phyloP scores from a whole-genome alignment of 2,888 invertebrate species.

The Limenitis camilla region DNA sequence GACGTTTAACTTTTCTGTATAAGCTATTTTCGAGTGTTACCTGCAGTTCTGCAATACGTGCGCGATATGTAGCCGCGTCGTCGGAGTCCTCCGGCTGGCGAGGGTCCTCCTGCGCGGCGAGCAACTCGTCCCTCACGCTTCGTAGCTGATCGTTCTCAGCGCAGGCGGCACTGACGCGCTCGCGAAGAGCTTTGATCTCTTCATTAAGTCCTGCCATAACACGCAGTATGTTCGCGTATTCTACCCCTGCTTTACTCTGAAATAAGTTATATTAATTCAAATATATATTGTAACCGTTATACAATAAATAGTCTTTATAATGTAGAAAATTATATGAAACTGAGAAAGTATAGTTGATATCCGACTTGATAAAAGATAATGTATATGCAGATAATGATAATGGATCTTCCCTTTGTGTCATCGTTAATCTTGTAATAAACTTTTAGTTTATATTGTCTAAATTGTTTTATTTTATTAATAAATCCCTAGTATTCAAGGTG shows the following conservation, averaged over 20 bases:
- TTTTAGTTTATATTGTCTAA: no score
- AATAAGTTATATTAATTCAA: background rate
- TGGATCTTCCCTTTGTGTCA: no score
- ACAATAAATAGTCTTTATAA: background rate
- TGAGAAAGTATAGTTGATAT: no score
- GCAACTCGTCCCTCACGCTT: slow-evolving; percentile 55
- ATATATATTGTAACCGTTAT: background rate
- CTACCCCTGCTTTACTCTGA: slow-evolving; percentile 57
- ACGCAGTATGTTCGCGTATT: slow-evolving; percentile 62
- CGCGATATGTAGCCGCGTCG: slow-evolving; percentile 42
- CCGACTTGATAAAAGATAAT: no score
- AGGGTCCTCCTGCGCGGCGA: slow-evolving; percentile 45
- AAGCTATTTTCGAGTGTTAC: slow-evolving; percentile 26
- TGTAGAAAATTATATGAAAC: no score
- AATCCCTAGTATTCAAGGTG: no score
- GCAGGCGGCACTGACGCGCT: slow-evolving; percentile 40
- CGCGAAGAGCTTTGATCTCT: slow-evolving; percentile 59
- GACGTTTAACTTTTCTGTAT: no score
- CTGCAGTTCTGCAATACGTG: slow-evolving; percentile 56
- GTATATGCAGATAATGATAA: no score
- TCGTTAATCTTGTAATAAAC: no score
- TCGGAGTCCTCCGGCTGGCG: slow-evolving; percentile 27
- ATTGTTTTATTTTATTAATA: no score
- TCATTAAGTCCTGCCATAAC: slow-evolving; percentile 68
- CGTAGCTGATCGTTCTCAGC: slow-evolving; percentile 56